Evolutionary conservation across 2,888 invertebrate species (phyloP), one percentile per base, ranked within the genome.

Genomic region (Lepidocyrtinus sp.): DNA sequence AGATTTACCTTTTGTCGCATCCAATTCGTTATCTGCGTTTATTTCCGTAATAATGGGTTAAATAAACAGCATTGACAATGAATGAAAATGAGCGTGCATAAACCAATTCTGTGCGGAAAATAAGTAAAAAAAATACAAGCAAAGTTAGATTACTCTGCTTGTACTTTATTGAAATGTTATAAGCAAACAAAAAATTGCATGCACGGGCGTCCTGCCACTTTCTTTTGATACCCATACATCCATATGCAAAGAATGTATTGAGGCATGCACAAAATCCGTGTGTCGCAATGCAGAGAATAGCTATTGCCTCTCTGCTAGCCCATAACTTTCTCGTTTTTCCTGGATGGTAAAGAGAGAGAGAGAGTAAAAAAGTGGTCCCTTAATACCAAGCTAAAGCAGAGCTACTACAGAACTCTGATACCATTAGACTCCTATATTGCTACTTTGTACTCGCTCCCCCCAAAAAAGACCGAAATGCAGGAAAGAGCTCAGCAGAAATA

Each of bases 231-330:
- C 5, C 36, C 36, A 36, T 36, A 36, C 21, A 67, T 75, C 75
- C 76, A 65, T 76, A 76, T 76, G 64, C 76, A 76, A 63, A 55
- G 71, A 70, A 75, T 64, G 79, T 73, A 72, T 73, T 73, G 36
- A 80, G 74, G 79, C 79, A 80, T 80, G 74, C 79, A 80, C 79
- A 80, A 80, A 80, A 80, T 80, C 79, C 79, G 74, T 80, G 79
- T 80, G 79, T 80, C 79, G 79, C 79, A 80, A 80, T 80, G 79
- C 79, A 80, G 79, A 80, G 79, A 80, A 80, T 80, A 80, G 79
- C 74, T 80, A 75, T 80, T 74, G 79, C 79, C 65, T 74, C 73
- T 74, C 73, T 69, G 55, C 65, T 74, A 65, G 74, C 74, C 79
- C 79, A 80, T 80, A 74, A 74, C 74, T 74, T 79, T 46, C 73